phyloP scores from a whole-genome alignment of 1,140 invertebrate genomes.

The Mizuhopecten yessoensis region DNA sequence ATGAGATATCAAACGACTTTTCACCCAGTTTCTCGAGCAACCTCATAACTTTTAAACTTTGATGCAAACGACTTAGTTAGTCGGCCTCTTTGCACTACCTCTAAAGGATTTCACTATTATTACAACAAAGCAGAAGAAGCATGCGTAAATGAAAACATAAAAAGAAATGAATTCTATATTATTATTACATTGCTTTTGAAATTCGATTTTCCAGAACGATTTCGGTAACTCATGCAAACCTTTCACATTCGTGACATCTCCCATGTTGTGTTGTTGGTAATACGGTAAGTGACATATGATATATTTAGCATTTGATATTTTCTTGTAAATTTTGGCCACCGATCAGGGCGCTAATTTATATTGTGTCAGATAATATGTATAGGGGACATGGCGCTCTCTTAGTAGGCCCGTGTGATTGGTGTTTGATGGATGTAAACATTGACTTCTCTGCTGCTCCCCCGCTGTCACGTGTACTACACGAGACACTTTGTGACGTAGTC shows the following conservation, averaged over 20 bases:
- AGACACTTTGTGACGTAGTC: background rate
- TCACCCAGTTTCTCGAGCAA: too few relatives aligned
- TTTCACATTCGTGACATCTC: background rate
- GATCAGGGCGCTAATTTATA: slow-evolving; percentile 33
- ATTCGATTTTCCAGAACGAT: too few relatives aligned
- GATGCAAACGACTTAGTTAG: too few relatives aligned
- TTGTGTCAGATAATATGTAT: background rate
- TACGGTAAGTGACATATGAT: background rate
- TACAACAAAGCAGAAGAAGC: too few relatives aligned
- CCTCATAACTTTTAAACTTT: too few relatives aligned
- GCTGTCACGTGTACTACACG: background rate
- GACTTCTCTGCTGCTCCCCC: background rate
- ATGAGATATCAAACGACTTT: too few relatives aligned
- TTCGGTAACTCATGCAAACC: background rate
- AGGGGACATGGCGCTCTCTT: background rate
- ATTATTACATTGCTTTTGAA: too few relatives aligned
- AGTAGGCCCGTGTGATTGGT: background rate
- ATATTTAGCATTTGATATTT: slow-evolving; percentile 40
- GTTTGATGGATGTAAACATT: background rate
- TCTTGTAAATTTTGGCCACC: background rate
- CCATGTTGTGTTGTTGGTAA: background rate
- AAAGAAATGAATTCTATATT: too few relatives aligned
- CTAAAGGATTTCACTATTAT: too few relatives aligned
- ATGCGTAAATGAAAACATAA: too few relatives aligned
- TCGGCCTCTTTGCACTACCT: too few relatives aligned